Evolutionary conservation across 1,140 invertebrate species (phyloP).

Genomic region (Telenomus remus): DNA sequence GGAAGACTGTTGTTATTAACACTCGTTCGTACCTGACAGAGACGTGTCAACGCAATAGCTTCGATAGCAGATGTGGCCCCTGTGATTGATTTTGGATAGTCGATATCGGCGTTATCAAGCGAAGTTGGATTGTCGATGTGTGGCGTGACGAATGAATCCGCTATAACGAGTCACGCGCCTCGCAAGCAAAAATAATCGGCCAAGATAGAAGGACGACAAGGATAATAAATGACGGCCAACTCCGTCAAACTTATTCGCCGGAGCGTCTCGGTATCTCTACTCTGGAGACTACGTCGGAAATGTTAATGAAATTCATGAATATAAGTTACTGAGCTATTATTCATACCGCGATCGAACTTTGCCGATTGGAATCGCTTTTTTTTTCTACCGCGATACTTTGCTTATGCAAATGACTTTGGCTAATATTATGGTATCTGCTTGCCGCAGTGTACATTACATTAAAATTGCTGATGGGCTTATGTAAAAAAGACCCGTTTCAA

Average conservation of each 20-base stretch:
- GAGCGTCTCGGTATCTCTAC: slow-evolving; percentile 29
- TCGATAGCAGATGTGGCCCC: slow-evolving; percentile 30
- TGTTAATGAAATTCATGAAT: slow-evolving; percentile 56
- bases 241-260: slow-evolving; percentile 39
- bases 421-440: not conserved
- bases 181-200: slow-evolving; percentile 27
- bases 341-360: slow-evolving; percentile 44
- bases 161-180: slow-evolving; percentile 49
- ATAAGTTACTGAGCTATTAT: slow-evolving; percentile 25
- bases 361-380: slow-evolving; percentile 6
- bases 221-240: slow-evolving; percentile 42
- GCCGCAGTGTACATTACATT: too few relatives aligned
- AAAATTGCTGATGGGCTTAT: too few relatives aligned
- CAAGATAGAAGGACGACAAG: slow-evolving; percentile 50
- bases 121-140: slow-evolving; percentile 52
- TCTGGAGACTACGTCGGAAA: slow-evolving; percentile 8
- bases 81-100: slow-evolving; percentile 57
- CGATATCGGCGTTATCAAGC: slow-evolving; percentile 60
- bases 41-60: slow-evolving; percentile 29
- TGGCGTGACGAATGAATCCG: slow-evolving; percentile 64
- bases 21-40: slow-evolving; percentile 32
- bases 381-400: slow-evolving; percentile 1
- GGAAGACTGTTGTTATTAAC: slow-evolving; percentile 41
- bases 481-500: too few relatives aligned
- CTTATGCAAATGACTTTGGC: slow-evolving; percentile 18